Percentiles rank a stretch among this genome's conserved stretches.
Conservation (phyloP, 2,797 vertebrate species). For the Myotis vivesi region DNA sequence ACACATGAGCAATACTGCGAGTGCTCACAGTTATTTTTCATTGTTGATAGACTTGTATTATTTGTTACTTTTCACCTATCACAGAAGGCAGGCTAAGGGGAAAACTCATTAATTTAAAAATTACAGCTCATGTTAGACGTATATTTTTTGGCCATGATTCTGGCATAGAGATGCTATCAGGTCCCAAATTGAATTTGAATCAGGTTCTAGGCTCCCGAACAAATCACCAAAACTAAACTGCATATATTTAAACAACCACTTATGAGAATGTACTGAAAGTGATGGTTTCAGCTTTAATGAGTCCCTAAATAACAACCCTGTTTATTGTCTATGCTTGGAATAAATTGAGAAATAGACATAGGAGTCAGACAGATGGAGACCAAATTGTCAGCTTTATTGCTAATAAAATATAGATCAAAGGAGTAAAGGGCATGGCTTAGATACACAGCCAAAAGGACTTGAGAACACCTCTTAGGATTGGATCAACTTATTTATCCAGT, state of each 20-base stretch:
- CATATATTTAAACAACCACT: neutral
- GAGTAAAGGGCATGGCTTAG: constrained; percentile 25
- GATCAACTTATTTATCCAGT: neutral
- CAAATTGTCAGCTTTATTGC: constrained; percentile 41
- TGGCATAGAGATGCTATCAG: neutral
- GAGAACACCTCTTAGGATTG: neutral
- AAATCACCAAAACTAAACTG: neutral
- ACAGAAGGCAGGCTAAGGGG: neutral
- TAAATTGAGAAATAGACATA: neutral
- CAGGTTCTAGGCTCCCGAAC: neutral
- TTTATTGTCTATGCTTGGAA: neutral
- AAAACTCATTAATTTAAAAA: neutral
- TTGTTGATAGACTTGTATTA: neutral
- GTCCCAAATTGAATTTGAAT: neutral
- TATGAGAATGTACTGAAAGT: neutral
- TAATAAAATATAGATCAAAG: constrained; percentile 34
- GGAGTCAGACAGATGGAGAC: constrained; percentile 1
- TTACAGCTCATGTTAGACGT: neutral
- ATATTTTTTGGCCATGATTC: neutral
- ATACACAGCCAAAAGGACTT: neutral
- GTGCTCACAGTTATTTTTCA: neutral
- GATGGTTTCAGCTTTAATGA: neutral
- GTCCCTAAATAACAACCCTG: neutral
- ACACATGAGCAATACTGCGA: neutral
- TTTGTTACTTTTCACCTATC: neutral